Percentiles rank a stretch among this genome's conserved stretches.
Evolutionary conservation across 92 coral and sea anemone species (phyloP).

Genomic region (Hydrozoanthus gracilis): DNA sequence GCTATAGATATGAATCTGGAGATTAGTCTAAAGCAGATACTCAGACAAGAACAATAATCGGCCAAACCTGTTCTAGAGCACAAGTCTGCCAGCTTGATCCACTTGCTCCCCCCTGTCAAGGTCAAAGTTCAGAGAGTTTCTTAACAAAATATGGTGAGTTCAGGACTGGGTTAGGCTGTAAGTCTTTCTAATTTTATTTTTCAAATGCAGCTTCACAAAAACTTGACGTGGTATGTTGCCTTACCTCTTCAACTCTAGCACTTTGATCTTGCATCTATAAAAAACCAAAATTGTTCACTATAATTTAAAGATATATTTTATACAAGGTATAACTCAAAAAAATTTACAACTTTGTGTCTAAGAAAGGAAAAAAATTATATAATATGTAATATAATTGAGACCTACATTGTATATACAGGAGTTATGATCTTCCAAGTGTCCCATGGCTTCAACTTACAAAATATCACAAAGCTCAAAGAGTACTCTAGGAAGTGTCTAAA

Average conservation of each 20-base stretch:
- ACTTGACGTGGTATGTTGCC: not conserved
- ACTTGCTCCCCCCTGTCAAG: constrained; percentile 73
- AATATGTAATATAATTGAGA: no score
- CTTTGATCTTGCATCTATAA: constrained; percentile 79
- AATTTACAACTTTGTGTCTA: no score
- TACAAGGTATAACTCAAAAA: no score
- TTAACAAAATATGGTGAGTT: not conserved
- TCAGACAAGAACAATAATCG: not conserved
- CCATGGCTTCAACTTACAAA: no score
- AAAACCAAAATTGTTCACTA: not conserved
- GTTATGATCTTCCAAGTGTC: no score
- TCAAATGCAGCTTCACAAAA: no score
- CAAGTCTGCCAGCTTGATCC: constrained; percentile 82
- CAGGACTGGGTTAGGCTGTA: not conserved
- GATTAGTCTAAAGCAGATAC: not conserved
- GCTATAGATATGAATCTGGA: not conserved
- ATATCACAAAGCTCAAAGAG: no score
- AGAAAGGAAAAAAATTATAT: no score
- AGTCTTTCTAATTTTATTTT: not conserved
- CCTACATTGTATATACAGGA: no score
- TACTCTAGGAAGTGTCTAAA: no score
- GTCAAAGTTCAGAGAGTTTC: no score
- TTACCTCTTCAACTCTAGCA: constrained; percentile 80
- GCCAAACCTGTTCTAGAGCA: constrained; percentile 78
- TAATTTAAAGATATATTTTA: not conserved